Percentiles rank a stretch among this genome's conserved stretches.
These are phyloP conservation scores for Ischnura elegans DNA, from an alignment of 2,888 invertebrate species.

Conservation along the genomic window DNA sequence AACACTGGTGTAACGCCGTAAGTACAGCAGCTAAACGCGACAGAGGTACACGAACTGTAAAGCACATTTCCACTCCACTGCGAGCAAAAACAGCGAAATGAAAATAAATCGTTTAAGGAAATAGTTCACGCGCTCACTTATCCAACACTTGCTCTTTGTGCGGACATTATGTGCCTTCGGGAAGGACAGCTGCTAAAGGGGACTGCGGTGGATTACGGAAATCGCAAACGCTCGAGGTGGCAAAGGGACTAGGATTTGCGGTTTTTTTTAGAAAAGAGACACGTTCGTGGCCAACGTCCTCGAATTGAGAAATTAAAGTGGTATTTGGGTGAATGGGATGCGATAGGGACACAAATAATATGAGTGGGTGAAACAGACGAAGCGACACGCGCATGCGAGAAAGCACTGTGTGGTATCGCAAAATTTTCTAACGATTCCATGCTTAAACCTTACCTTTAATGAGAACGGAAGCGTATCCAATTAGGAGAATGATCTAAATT, in stretches of 20 bases:
- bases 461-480: no score
- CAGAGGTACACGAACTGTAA: not conserved
- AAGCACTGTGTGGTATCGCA: not conserved
- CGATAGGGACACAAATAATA: not conserved
- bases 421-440: no score
- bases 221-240: not conserved
- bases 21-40: not conserved
- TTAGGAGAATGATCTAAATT: no score
- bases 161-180: not conserved
- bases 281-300: not conserved
- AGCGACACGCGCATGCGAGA: not conserved
- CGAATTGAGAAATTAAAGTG: not conserved
- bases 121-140: not conserved
- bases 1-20: not conserved
- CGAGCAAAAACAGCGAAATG: not conserved
- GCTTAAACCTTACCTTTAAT: no score
- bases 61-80: not conserved
- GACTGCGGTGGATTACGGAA: not conserved
- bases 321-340: not conserved
- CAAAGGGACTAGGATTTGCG: conserved; percentile 4
- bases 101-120: not conserved
- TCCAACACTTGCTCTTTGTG: not conserved
- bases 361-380: not conserved
- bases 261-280: not conserved
- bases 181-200: not conserved